Evolutionary conservation across 2,888 invertebrate genomes (phyloP).

Genomic region (Trissolcus japonicus): DNA sequence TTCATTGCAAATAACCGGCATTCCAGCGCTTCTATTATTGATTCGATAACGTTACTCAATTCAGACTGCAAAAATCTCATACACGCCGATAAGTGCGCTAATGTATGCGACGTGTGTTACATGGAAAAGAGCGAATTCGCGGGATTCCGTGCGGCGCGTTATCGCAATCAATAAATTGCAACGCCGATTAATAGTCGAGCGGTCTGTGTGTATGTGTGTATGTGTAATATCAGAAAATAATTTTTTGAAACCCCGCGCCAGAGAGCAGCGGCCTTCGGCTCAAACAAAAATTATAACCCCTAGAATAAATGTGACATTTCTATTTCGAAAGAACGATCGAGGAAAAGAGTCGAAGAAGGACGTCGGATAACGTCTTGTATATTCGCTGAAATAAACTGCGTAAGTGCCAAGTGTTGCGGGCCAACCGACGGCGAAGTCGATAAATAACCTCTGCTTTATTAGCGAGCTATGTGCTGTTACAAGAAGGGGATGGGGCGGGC

Average conservation of each 20-base stretch:
- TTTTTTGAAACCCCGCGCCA: slow-evolving; percentile 63
- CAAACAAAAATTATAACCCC: slow-evolving; percentile 63
- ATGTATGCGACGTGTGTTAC: no score
- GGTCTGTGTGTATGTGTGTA: slow-evolving; percentile 58
- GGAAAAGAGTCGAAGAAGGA: slow-evolving; percentile 51
- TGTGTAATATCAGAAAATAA: slow-evolving; percentile 58
- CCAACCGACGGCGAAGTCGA: slow-evolving; percentile 63
- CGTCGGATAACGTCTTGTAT: slow-evolving; percentile 43
- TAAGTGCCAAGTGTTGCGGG: slow-evolving; percentile 66
- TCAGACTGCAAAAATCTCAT: no score
- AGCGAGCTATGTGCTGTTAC: slow-evolving; percentile 64
- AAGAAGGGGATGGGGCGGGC: slow-evolving; percentile 62
- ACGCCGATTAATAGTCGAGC: slow-evolving; percentile 39
- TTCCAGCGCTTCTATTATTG: slow-evolving; percentile 17
- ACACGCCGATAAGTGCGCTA: no score
- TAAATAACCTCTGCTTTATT: slow-evolving; percentile 76
- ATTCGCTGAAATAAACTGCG: slow-evolving; percentile 70
- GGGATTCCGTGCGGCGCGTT: background rate
- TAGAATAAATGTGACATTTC: slow-evolving; percentile 62
- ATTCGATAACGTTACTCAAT: slow-evolving; percentile 10
- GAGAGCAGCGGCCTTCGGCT: slow-evolving; percentile 55
- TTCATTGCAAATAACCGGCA: slow-evolving; percentile 2
- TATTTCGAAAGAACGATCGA: slow-evolving; percentile 50
- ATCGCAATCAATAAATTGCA: slow-evolving; percentile 17
- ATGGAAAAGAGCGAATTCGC: background rate